phyloP scores from a whole-genome alignment of 2,113 vertebrate species.

The Chaetura pelagica region DNA sequence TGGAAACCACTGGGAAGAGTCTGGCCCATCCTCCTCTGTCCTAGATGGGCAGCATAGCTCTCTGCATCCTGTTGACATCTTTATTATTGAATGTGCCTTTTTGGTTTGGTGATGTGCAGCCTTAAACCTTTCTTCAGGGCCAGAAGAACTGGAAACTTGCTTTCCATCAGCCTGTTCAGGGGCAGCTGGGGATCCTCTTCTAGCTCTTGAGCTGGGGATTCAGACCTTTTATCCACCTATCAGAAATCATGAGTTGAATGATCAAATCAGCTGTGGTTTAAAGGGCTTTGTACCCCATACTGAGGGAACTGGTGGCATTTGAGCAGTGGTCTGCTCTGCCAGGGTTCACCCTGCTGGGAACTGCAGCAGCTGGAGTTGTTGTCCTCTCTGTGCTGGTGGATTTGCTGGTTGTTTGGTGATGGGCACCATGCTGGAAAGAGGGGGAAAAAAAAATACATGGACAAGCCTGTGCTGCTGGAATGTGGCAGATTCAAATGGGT shows the following conservation, averaged over 20 bases:
- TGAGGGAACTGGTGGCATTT: background rate
- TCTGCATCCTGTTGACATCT: too few relatives aligned
- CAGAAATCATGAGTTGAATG: background rate
- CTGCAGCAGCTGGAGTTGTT: background rate
- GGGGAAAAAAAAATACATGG: background rate
- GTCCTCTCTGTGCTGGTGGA: background rate
- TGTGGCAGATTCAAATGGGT: accelerated
- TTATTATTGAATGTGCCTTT: accelerated
- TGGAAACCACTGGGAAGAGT: too few relatives aligned
- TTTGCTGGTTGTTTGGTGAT: background rate
- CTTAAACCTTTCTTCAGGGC: background rate
- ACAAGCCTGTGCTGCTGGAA: background rate
- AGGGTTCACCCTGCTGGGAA: background rate
- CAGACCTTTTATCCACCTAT: background rate
- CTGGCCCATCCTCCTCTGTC: too few relatives aligned
- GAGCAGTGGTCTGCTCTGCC: background rate
- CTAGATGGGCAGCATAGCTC: too few relatives aligned
- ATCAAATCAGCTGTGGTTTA: background rate
- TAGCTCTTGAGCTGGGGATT: background rate
- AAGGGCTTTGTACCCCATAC: background rate
- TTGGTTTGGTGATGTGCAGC: accelerated
- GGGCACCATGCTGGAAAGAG: background rate
- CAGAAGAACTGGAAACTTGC: background rate
- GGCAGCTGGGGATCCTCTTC: background rate
- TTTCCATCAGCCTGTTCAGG: background rate